Base-by-base conservation (phyloP, 2,888 invertebrate species). In the Dilophus febrilis region DNA sequence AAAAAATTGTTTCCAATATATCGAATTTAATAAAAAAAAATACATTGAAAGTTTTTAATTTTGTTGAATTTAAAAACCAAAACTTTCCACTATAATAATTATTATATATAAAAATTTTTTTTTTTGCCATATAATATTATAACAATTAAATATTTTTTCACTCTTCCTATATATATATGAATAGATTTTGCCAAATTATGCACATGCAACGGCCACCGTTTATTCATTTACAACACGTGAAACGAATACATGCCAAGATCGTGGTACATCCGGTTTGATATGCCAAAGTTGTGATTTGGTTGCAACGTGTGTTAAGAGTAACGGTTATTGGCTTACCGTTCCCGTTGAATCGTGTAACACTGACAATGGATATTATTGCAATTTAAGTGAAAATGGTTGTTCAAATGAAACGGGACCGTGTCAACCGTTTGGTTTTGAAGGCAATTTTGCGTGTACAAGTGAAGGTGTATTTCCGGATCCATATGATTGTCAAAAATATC, bases 401-500 rank as follows among this genome's bases (percentile, higher is more conserved):
- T 58, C 59, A 11, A 56, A 59, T 46, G 47, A 48, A 3, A 60
- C 61, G 0, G 61, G 61, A 1, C 58, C 61, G 1, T 61, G 61
- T 37, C 59, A 61, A 50, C 60, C 59, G 0, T 56, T 60, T 28
- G 60, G 59, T 3, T 54, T 56, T 37, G 58, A 58, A 35, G 58
- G 55, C 6, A 60, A 58, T 44, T 61, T 61, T 17, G 59, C 57
- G 29, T 61, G 60, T 47, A 60, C 59, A 3, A 57, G 58, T 1
- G 57, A 58, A 30, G 61, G 61, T 33, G 36, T 59, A 14, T 61
- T 59, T 28, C 61, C 62, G 3, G 60, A 61, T 54, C 61, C 61
- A 3, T 61, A 61, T 29, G 60, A 61, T 41, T 61, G 61, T 37
- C 61, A 61, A 47, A 57, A 54, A 40, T 61, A 62, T 42, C 62